Evolutionary conservation across 2,797 vertebrate genomes (phyloP), one percentile per base, ranked within the genome.

Genomic region (Syngnathus acus): DNA sequence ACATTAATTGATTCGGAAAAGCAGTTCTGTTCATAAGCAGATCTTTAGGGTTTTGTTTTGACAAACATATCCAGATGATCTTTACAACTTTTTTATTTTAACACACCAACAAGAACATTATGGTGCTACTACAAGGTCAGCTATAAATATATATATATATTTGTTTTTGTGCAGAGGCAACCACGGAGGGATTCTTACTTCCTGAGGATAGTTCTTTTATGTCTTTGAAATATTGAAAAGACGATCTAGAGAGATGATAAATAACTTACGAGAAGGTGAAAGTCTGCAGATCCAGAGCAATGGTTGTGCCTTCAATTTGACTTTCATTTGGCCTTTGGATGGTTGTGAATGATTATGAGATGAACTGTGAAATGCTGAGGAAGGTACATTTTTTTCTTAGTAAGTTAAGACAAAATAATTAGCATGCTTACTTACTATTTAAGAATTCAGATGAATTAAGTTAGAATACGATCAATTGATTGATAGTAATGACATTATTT

Each of bases 1-100:
- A 66, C 66, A 68, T 67, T 76, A 66, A 71, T 74, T 58, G 65
- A 73, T 72, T 79, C 74, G 80, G 72, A 82, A 85, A 81, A 76
- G 21, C 42, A 62, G 81, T 82, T 80, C 75, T 72, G 23, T 71
- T 65, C 64, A 64, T 71, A 32, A 32, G 3, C 32, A 32, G 32
- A 32, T 32, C 32, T 32, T 32, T 32, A 32, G 32, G 32, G 32
- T 32, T 32, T 32, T 32, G 32, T 32, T 32, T 32, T 32, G 32
- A 32, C 32, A 32, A 32, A 0, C 32, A 32, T 32, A 32, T 73
- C 55, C 7, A 9, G 9, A 9, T 51, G n/a, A 19, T 21, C 50
- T 21, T 51, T 51, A 21, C 17, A 51, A 21, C n/a, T 10, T 3
- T 47, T 47, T 51, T 32, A 51, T 51, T 51, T 19, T 5, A 51